Evolutionary conservation across 2,888 invertebrate genomes (phyloP).

Genomic region (Eilema depressum): DNA sequence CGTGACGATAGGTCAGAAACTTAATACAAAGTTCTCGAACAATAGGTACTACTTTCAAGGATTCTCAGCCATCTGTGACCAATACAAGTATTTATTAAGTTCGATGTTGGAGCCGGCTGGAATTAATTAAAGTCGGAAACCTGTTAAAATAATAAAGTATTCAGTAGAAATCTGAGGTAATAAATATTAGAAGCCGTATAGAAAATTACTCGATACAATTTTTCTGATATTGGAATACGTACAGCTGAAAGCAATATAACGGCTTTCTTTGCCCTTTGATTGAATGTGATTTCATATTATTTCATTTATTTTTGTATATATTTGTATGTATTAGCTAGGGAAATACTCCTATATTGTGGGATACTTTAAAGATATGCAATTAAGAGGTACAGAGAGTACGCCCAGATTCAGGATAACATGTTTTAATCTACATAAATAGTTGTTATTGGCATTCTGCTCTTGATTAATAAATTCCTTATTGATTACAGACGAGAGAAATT

Average conservation of each 20-base stretch:
- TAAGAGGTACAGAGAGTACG: background rate
- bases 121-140: conserved; percentile 43
- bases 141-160: conserved; percentile 19
- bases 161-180: conserved; percentile 11
- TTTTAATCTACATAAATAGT: background rate
- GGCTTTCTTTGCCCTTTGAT: conserved; percentile 5
- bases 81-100: conserved; percentile 43
- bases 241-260: background rate
- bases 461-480: no score
- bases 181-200: conserved; percentile 2
- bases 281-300: background rate
- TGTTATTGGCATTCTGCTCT: no score
- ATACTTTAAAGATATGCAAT: background rate
- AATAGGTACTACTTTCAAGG: conserved; percentile 30
- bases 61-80: conserved; percentile 46
- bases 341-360: background rate
- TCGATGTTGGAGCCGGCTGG: conserved; percentile 22
- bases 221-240: background rate
- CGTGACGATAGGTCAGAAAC: conserved; percentile 38
- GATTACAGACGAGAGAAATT: no score
- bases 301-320: background rate
- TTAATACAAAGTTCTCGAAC: conserved; percentile 35
- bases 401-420: background rate
- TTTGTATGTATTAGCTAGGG: background rate
- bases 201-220: background rate